A percentile compares a stretch with the other conserved stretches of the same genome.
Conservation (phyloP, 2,113 vertebrate genomes). For the Sylvilagus bachmani region DNA sequence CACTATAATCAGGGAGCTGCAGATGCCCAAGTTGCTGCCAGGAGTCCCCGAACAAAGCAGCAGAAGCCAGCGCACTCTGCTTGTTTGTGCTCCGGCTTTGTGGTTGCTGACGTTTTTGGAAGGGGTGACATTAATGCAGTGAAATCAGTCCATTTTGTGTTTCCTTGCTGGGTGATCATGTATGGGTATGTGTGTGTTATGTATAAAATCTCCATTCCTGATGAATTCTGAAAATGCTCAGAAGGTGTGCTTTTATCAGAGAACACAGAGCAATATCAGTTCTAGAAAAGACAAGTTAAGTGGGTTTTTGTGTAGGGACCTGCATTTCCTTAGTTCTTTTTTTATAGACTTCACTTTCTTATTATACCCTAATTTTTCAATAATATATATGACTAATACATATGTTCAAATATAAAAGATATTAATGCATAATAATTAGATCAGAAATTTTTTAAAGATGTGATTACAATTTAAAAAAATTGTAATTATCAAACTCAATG, state of each 20-base stretch:
- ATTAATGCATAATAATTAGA: not conserved
- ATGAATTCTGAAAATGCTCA: slow-evolving; percentile 47
- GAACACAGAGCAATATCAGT: slow-evolving; percentile 33
- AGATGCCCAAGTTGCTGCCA: slow-evolving; percentile 80
- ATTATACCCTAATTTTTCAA: not conserved
- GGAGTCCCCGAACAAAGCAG: slow-evolving; percentile 63
- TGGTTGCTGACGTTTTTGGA: slow-evolving; percentile 36
- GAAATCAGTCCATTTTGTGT: slow-evolving; percentile 81
- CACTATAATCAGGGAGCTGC: slow-evolving; percentile 75
- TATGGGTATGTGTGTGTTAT: not conserved
- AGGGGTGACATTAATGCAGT: slow-evolving; percentile 70
- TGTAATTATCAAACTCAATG: not conserved
- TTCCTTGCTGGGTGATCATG: slow-evolving; percentile 71
- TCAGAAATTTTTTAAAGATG: not conserved
- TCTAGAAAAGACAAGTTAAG: slow-evolving; percentile 40
- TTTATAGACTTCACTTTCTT: not conserved
- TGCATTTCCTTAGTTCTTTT: slow-evolving; percentile 33
- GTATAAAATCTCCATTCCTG: slow-evolving; percentile 60
- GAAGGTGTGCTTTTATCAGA: slow-evolving; percentile 28
- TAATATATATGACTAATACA: not conserved
- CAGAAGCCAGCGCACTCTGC: slow-evolving; percentile 76
- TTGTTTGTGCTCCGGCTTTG: slow-evolving; percentile 45
- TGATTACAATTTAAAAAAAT: not conserved
- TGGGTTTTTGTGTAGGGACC: slow-evolving; percentile 12
- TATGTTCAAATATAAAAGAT: not conserved